Evolutionary conservation across 2,113 vertebrate genomes (phyloP), one percentile per base, ranked within the genome.

Genomic region (Chitala chitala): DNA sequence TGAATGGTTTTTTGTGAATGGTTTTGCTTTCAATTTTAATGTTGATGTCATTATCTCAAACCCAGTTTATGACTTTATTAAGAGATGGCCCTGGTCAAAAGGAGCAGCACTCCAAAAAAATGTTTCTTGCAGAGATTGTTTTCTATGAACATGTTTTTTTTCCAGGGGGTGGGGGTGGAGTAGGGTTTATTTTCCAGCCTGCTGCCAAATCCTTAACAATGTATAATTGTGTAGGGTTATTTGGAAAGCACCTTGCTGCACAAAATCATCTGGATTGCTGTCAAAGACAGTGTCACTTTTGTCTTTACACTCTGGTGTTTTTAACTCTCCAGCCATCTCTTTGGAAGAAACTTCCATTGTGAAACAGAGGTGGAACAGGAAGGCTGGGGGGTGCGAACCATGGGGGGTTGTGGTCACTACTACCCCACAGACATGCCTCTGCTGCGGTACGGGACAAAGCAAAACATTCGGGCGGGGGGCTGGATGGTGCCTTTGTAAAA

Each of bases 121-220:
- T 78, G 71, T 64, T 75, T 70, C 48, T 53, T 56, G 76, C 75
- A 72, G 79, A 50, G 53, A 77, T 78, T 74, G 75, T 66, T 75
- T 70, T 84, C 70, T 26, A 29, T 20, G 70, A 9, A 17, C 26
- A n/a, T n/a, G 33, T 20, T 51, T 63, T 42, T 56, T 8, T 20
- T 71, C n/a, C n/a, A n/a, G n/a, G n/a, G n/a, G n/a, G n/a, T n/a
- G n/a, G n/a, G n/a, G n/a, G n/a, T n/a, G n/a, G n/a, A n/a, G n/a
- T n/a, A n/a, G n/a, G n/a, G n/a, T 73, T 55, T 17, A 36, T 78
- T 69, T 76, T 80, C 76, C 26, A 75, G 64, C 42, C 76, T 64
- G 42, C 71, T 89, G 91, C 90, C 90, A 90, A 81, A 74, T 87
- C 82, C 86, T 77, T 87, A 89, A 95, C 93, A 96, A 93, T 91